These are phyloP conservation scores for Pavo muticus DNA, from an alignment of 2,113 vertebrate species.

Conservation along the genomic window DNA sequence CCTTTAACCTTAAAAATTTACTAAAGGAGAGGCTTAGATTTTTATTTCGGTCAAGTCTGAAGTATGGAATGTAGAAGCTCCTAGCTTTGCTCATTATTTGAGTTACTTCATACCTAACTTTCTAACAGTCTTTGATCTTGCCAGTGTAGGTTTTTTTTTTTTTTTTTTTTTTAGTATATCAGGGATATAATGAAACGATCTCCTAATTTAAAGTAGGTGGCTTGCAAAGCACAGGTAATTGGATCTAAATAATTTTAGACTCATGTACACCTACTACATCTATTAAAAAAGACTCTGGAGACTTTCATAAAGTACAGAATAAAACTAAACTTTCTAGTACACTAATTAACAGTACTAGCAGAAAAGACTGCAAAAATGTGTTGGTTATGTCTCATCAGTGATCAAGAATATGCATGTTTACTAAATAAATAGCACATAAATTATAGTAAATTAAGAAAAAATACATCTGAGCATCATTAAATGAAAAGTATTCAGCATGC, in stretches of 20 bases:
- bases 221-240: constrained; percentile 39
- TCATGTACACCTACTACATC: constrained; percentile 16
- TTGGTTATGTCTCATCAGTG: background rate
- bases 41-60: background rate
- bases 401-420: background rate
- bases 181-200: constrained; percentile 50
- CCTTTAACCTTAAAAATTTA: background rate
- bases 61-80: background rate
- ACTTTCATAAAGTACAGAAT: background rate
- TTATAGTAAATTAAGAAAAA: background rate
- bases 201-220: constrained; percentile 44
- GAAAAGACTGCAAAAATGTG: background rate
- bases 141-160: background rate
- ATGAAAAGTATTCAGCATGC: background rate
- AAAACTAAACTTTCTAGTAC: constrained; percentile 17
- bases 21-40: background rate
- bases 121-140: constrained; percentile 51
- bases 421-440: background rate
- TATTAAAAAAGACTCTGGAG: background rate
- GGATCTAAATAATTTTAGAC: constrained; percentile 59
- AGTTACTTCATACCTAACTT: background rate
- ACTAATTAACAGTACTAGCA: background rate
- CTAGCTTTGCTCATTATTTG: constrained; percentile 20
- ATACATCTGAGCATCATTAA: background rate
- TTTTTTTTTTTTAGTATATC: constrained; percentile 5